Conservation (phyloP, 2,888 invertebrate genomes). For the Himalopsyche anomala region DNA sequence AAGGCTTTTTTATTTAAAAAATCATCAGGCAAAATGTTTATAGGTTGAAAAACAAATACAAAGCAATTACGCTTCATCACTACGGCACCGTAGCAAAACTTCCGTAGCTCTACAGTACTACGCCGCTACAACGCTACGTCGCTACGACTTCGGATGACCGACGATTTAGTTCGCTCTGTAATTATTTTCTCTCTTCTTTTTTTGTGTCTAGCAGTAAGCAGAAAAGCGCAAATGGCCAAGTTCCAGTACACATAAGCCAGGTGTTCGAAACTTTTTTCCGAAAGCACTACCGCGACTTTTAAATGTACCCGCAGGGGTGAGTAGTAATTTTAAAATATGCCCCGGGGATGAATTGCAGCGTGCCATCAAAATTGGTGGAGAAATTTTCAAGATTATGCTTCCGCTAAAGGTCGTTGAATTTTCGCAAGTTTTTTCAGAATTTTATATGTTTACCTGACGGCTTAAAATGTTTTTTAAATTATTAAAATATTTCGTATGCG, state of each 20-base stretch:
- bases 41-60: not conserved
- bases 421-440: not conserved
- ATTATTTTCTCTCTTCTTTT: slow-evolving; percentile 49
- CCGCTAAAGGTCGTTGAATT: not conserved
- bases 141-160: slow-evolving; percentile 49
- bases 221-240: not conserved
- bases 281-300: slow-evolving; percentile 9
- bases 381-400: not conserved
- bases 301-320: slow-evolving; percentile 5
- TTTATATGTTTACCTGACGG: no score
- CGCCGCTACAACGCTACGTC: not conserved
- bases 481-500: no score
- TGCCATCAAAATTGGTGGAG: not conserved
- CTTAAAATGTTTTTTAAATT: no score
- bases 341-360: not conserved
- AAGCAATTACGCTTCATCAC: slow-evolving; percentile 16
- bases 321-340: slow-evolving; percentile 1
- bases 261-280: slow-evolving; percentile 32
- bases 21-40: not conserved
- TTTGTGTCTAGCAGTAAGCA: not conserved
- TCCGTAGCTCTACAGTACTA: not conserved
- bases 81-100: slow-evolving; percentile 19
- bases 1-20: not conserved
- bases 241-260: slow-evolving; percentile 31
- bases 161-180: slow-evolving; percentile 51